phyloP scores from a whole-genome alignment of 2,888 invertebrate genomes.

The Stratiomys singularior region DNA sequence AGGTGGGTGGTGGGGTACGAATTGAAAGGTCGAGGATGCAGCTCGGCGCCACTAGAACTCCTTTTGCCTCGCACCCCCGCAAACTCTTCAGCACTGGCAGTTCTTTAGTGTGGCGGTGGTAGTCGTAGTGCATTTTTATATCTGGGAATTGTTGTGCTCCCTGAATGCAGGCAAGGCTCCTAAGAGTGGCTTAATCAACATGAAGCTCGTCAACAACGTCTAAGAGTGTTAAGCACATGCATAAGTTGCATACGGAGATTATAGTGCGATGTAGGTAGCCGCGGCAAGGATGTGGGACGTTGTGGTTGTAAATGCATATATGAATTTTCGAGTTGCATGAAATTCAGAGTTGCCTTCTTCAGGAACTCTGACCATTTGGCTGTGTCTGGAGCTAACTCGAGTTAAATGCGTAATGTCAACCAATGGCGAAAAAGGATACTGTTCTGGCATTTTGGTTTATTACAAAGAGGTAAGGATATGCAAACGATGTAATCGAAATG shows the following conservation, averaged over 20 bases:
- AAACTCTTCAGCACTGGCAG: not conserved
- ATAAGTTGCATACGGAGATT: constrained; percentile 28
- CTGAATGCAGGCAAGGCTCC: constrained; percentile 44
- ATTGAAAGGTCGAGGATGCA: constrained; percentile 42
- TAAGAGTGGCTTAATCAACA: constrained; percentile 52
- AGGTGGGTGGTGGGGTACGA: constrained; percentile 21
- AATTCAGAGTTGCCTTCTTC: not conserved
- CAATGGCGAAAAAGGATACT: too few relatives aligned
- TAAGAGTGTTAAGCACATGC: constrained; percentile 48
- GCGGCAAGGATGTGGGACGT: not conserved
- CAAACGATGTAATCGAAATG: too few relatives aligned
- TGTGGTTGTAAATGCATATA: not conserved
- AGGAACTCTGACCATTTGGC: too few relatives aligned
- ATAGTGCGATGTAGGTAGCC: not conserved
- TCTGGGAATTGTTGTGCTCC: constrained; percentile 48
- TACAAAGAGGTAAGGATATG: too few relatives aligned
- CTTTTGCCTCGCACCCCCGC: not conserved
- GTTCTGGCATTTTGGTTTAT: too few relatives aligned
- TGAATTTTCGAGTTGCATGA: not conserved
- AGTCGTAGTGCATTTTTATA: constrained; percentile 40
- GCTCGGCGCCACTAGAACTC: constrained; percentile 17
- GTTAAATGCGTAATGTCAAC: too few relatives aligned
- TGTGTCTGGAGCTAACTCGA: too few relatives aligned
- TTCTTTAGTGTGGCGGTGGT: not conserved
- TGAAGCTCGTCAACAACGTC: constrained; percentile 50